These are phyloP conservation scores for Hydraecia micacea DNA, from an alignment of 2,888 invertebrate species.

Conservation along the genomic window DNA sequence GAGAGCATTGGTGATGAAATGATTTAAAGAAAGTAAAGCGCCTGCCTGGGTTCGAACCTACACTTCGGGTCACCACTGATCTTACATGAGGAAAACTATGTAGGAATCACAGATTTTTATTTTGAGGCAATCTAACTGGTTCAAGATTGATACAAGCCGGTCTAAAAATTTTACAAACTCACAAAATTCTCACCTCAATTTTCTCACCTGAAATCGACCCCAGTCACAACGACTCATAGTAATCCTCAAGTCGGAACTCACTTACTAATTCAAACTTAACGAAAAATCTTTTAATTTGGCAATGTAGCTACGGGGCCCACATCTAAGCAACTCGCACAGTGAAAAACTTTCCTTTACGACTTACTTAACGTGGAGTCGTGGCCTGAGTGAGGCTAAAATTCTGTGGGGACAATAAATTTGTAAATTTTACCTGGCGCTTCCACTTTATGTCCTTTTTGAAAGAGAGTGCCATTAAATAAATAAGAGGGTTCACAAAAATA, in stretches of 20 bases:
- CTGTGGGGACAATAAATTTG: constrained; percentile 67
- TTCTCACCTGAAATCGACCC: background rate
- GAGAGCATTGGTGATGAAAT: too few species aligned
- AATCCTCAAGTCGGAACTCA: constrained; percentile 50
- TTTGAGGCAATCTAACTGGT: background rate
- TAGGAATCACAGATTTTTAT: background rate
- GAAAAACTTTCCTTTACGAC: constrained; percentile 64
- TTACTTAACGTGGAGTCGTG: constrained; percentile 41
- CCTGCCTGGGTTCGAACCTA: too few species aligned
- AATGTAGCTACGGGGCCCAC: constrained; percentile 69
- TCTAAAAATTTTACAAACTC: constrained; percentile 6
- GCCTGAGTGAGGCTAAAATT: constrained; percentile 57
- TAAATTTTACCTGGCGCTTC: constrained; percentile 59
- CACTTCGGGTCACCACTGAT: too few species aligned
- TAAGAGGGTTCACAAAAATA: constrained; percentile 58
- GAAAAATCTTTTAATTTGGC: constrained; percentile 81
- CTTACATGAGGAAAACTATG: background rate
- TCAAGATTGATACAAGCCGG: background rate
- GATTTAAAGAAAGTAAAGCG: too few species aligned
- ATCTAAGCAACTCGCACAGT: constrained; percentile 42
- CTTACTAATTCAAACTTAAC: constrained; percentile 76
- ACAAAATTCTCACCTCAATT: constrained; percentile 26
- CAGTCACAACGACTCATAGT: constrained; percentile 24
- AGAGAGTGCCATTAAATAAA: constrained; percentile 61
- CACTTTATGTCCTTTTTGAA: constrained; percentile 48